Conservation (phyloP, 2,113 vertebrate species). For the Ceyx margarethae region DNA sequence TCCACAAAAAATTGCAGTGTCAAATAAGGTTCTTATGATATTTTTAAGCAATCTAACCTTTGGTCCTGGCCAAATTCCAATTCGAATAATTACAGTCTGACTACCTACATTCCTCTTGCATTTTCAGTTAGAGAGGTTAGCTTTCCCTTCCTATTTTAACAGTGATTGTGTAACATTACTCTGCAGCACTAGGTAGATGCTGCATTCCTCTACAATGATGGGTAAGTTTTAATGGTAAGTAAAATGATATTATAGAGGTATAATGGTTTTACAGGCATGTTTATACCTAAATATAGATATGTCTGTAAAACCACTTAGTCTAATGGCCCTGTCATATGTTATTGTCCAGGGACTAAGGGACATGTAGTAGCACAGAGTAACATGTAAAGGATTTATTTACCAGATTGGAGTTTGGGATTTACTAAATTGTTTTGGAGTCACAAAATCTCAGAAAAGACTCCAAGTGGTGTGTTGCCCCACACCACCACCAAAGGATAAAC, state of each 20-base stretch:
- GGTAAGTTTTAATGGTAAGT: conserved; percentile 14
- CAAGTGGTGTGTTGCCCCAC: not conserved
- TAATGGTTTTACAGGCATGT: conserved; percentile 34
- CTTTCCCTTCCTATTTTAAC: conserved; percentile 21
- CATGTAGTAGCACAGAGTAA: not conserved
- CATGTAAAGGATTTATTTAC: not conserved
- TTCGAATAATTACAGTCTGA: conserved; percentile 54
- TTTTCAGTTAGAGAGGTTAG: conserved; percentile 43
- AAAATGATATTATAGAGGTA: conserved; percentile 17
- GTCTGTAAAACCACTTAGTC: conserved; percentile 8
- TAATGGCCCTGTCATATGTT: not conserved
- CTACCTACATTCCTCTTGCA: conserved; percentile 44
- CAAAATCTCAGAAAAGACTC: not conserved
- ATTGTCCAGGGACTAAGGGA: not conserved
- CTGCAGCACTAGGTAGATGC: not conserved
- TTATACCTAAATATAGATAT: conserved; percentile 50
- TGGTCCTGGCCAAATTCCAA: conserved; percentile 61
- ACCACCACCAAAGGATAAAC: not conserved
- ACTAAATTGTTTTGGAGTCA: not conserved
- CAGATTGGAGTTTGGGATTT: not conserved
- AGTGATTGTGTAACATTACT: conserved; percentile 43
- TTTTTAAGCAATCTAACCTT: conserved; percentile 64
- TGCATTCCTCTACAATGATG: not conserved
- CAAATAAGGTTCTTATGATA: conserved; percentile 52
- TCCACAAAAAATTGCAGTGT: conserved; percentile 45